Percentiles rank a stretch among this genome's conserved stretches.
Evolutionary conservation across 2,797 vertebrate species (phyloP).

Genomic region (Hypotaenidia philippensis): DNA sequence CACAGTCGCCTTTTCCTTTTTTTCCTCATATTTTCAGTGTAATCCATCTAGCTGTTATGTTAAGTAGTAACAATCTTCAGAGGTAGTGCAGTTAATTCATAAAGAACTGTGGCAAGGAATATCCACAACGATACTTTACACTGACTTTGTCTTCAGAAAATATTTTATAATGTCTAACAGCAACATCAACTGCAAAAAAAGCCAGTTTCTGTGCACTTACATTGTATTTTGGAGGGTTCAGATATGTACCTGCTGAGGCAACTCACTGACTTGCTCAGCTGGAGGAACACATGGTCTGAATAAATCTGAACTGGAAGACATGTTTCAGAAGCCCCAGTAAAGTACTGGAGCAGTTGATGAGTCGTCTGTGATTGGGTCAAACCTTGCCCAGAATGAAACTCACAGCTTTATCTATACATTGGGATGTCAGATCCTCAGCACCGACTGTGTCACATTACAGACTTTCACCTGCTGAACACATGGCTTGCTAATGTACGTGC

Average conservation of each 20-base stretch:
- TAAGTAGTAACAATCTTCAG: neutral
- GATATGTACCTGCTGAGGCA: rapidly evolving
- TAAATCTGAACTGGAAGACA: neutral
- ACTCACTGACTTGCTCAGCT: rapidly evolving
- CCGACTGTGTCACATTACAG: neutral
- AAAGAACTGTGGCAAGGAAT: neutral
- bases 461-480: neutral
- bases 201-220: neutral
- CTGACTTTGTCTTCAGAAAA: neutral
- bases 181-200: neutral
- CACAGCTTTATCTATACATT: neutral
- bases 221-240: neutral
- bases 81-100: neutral
- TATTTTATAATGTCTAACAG: neutral
- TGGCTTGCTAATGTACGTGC: neutral
- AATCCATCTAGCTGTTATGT: neutral
- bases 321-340: neutral
- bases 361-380: neutral
- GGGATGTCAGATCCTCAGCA: neutral
- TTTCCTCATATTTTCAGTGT: neutral
- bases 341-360: neutral
- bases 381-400: neutral
- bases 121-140: neutral
- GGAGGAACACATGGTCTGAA: rapidly evolving
- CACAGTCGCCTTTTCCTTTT: neutral